Evolutionary conservation across 2,888 invertebrate species (phyloP), one percentile per base, ranked within the genome.

Genomic region (Caenorhabditis panamensis): DNA sequence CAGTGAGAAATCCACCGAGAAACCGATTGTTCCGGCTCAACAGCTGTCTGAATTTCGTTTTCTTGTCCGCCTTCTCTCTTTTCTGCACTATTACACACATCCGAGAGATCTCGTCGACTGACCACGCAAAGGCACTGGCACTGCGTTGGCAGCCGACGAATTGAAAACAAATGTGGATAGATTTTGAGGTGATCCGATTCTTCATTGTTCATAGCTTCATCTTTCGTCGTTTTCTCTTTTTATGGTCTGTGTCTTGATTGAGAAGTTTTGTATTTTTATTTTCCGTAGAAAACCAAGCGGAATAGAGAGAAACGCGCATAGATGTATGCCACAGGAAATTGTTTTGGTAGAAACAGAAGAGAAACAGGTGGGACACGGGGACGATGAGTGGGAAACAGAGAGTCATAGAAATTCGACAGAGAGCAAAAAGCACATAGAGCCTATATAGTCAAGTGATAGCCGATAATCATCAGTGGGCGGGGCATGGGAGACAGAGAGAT

Each of bases 11-110:
- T 41, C 13, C 41, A 3, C 9, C 16, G 41, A 11, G 36, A 36
- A 36, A 36, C 36, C 36, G 41, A 41, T 31, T 31, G 31, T 44
- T 69, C 59, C 62, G 41, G 54, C 53, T 62, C 64, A 72, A 64
- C 73, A 73, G 73, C 73, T 73, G 73, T 64, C 58, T 59, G 64
- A 31, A 56, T 63, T 61, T 53, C 61, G 61, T 37, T 69, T 61
- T 22, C 20, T 44, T 62, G 26, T 37, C 62, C 62, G 26, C 53
- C 69, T 41, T 20, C 61, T 28, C 62, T 53, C 61, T 47, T 58
- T 44, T 28, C 51, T 41, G 41, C 41, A 41, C 37, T 71, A 51
- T 71, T 71, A 71, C 71, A 71, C 71, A n/a, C n/a, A 67, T 67
- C 47, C 37, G 41, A 53, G 41, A 41, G n/a, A 31, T 44, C 49